A percentile compares a stretch with the other conserved stretches of the same genome.
Evolutionary conservation across 2,888 invertebrate species (phyloP).

Genomic region (Polydrusus cervinus): DNA sequence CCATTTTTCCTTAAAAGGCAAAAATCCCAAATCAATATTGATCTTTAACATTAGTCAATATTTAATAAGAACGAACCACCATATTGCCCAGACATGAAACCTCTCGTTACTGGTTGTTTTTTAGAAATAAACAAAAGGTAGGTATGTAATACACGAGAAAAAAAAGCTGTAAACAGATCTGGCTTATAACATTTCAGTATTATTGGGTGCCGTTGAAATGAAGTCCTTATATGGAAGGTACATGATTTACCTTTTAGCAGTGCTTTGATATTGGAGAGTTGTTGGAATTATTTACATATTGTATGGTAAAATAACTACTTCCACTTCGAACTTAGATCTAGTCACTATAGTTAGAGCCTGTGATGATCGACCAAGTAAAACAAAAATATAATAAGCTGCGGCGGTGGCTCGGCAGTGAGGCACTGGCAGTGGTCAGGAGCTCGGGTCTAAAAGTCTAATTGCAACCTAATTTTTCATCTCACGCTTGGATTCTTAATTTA

Average conservation of each 20-base stretch:
- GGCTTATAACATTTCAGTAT: constrained; percentile 31
- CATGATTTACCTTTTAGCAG: constrained; percentile 39
- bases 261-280: constrained; percentile 5
- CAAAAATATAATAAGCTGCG: no score
- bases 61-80: constrained; percentile 21
- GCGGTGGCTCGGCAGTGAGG: no score
- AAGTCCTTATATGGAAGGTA: constrained; percentile 28
- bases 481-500: no score
- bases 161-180: constrained; percentile 33
- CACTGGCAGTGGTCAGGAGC: no score
- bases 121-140: constrained; percentile 20
- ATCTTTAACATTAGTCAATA: constrained; percentile 15
- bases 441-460: no score
- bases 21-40: constrained; percentile 37
- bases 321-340: no score
- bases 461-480: no score
- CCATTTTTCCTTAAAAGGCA: constrained; percentile 34
- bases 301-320: neutral
- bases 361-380: no score
- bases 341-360: no score
- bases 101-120: constrained; percentile 21
- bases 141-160: constrained; percentile 12
- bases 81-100: constrained; percentile 14
- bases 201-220: constrained; percentile 17
- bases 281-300: constrained; percentile 17